Evolutionary conservation across 2,113 vertebrate genomes (phyloP).

Genomic region (Siniperca chuatsi): DNA sequence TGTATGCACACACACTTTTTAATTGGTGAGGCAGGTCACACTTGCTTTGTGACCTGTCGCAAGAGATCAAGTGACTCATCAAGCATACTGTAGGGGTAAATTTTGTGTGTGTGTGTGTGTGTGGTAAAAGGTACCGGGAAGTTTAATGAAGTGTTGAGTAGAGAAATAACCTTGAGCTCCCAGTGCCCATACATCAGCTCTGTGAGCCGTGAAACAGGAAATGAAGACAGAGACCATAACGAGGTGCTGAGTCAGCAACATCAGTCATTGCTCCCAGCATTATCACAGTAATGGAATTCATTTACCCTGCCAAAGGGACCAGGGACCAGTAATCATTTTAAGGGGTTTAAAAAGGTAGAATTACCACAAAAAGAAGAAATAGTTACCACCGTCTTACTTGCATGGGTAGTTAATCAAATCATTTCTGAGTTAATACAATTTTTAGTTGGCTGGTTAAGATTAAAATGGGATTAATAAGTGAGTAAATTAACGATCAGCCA

Average conservation of each 20-base stretch:
- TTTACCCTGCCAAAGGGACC: constrained; percentile 58
- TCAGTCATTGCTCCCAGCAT: constrained; percentile 70
- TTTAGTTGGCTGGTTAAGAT: constrained; percentile 12
- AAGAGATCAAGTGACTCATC: constrained; percentile 62
- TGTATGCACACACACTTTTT: constrained; percentile 48
- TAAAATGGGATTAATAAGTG: not conserved
- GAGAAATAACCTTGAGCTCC: constrained; percentile 82
- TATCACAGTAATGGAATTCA: constrained; percentile 77
- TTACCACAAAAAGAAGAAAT: constrained; percentile 13
- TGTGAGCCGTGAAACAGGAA: constrained; percentile 79
- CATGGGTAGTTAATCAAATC: constrained; percentile 14
- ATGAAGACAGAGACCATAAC: constrained; percentile 80
- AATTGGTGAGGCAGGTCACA: constrained; percentile 56
- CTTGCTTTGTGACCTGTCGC: constrained; percentile 51
- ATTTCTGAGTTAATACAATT: not conserved
- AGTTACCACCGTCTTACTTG: not conserved
- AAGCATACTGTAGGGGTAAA: constrained; percentile 2
- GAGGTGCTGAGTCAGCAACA: constrained; percentile 82
- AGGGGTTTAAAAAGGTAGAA: constrained; percentile 38
- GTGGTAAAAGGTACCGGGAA: constrained; percentile 55
- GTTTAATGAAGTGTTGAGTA: constrained; percentile 81
- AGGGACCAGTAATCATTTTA: constrained; percentile 64
- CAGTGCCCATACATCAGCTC: constrained; percentile 78
- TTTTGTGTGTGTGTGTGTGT: constrained; percentile 35
- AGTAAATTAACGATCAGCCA: constrained; percentile 3